Percentiles rank a stretch among this genome's conserved stretches.
phyloP scores from a whole-genome alignment of 2,113 vertebrate genomes.

The Chinchilla lanigera region DNA sequence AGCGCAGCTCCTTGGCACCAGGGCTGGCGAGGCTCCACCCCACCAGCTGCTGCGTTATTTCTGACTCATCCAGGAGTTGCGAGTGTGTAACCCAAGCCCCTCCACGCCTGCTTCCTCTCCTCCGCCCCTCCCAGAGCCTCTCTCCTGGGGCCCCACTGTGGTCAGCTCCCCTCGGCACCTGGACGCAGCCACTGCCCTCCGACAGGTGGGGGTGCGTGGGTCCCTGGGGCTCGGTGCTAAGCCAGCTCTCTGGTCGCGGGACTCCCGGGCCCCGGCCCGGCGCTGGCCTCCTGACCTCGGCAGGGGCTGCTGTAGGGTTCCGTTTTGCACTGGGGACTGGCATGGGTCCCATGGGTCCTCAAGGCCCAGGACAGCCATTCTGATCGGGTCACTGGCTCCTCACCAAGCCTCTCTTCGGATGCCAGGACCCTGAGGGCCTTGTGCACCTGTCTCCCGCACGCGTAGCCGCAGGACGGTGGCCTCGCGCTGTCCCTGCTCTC shows the following conservation, averaged over 20 bases:
- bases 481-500: background rate
- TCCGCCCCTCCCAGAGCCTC: constrained; percentile 35
- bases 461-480: background rate
- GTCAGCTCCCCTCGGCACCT: background rate
- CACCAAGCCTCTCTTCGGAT: background rate
- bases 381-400: background rate
- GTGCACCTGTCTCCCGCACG: background rate
- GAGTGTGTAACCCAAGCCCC: constrained; percentile 79
- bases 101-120: constrained; percentile 75
- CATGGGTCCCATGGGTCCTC: background rate
- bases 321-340: background rate
- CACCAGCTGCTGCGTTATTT: constrained; percentile 83
- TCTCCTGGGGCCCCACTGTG: constrained; percentile 46
- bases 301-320: background rate
- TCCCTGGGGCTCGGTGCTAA: background rate
- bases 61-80: constrained; percentile 84
- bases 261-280: constrained; percentile 30
- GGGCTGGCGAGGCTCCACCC: constrained; percentile 77
- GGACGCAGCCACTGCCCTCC: background rate
- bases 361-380: background rate
- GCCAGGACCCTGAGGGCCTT: background rate
- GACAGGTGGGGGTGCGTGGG: background rate
- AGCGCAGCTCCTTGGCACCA: constrained; percentile 63
- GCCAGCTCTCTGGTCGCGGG: background rate
- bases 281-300: background rate